Conservation (phyloP, 2,797 vertebrate genomes). For the Peromyscus attwateri region DNA sequence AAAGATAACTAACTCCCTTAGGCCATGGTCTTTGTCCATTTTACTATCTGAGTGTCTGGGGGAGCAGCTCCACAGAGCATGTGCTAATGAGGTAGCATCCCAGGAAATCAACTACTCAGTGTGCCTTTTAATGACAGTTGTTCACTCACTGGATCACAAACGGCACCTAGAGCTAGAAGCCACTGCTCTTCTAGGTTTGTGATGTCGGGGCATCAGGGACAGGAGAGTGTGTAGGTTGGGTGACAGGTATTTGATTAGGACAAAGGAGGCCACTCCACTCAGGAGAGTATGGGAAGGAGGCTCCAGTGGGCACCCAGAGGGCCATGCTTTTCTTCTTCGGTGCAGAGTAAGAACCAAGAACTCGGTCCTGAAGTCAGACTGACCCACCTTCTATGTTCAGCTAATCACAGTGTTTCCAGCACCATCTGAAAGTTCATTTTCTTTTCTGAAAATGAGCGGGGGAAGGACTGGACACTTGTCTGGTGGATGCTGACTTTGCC, state of each 20-base stretch:
- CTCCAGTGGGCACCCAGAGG: background rate
- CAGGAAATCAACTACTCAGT: slow-evolving; percentile 56
- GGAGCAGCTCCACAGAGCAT: background rate
- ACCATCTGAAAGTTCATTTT: background rate
- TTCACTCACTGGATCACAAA: slow-evolving; percentile 42
- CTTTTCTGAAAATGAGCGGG: background rate
- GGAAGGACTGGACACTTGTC: background rate
- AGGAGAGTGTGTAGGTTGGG: background rate
- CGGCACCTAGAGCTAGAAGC: slow-evolving; percentile 37
- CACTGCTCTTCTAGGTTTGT: background rate
- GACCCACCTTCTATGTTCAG: background rate
- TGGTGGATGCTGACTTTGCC: background rate
- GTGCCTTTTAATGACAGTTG: slow-evolving; percentile 45
- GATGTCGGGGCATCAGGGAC: background rate
- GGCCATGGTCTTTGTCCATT: slow-evolving; percentile 35
- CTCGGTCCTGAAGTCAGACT: background rate
- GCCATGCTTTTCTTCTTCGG: background rate
- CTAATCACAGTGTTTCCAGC: background rate
- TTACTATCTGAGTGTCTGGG: slow-evolving; percentile 3
- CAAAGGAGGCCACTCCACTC: background rate
- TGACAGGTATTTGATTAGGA: background rate
- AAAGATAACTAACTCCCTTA: background rate
- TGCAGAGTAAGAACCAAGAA: background rate
- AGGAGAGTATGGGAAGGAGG: background rate
- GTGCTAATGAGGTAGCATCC: slow-evolving; percentile 25